phyloP scores from a whole-genome alignment of 2,797 vertebrate genomes.

The Lutjanus campechanus region DNA sequence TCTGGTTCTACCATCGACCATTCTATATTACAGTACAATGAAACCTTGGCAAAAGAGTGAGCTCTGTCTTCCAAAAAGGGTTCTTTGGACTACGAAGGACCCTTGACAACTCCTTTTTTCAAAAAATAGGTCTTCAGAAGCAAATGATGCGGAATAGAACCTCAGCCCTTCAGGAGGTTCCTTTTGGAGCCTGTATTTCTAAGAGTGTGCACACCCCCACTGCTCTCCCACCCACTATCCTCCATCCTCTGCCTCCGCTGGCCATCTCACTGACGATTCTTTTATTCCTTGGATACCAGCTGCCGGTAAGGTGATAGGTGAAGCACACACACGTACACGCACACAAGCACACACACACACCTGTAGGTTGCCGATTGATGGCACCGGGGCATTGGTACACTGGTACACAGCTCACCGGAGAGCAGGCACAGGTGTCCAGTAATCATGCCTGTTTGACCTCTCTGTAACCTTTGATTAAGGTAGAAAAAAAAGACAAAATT shows the following conservation, averaged over 20 bases:
- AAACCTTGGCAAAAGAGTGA: too few relatives aligned
- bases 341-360: constrained; percentile 23
- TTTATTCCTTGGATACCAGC: constrained; percentile 77
- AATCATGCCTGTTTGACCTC: constrained; percentile 72
- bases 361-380: constrained; percentile 38
- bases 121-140: too few relatives aligned
- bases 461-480: constrained; percentile 51
- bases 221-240: constrained; percentile 48
- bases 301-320: constrained; percentile 79
- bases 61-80: too few relatives aligned
- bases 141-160: too few relatives aligned
- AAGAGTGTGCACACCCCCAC: background rate
- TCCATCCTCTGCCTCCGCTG: constrained; percentile 41
- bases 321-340: constrained; percentile 16
- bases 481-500: constrained; percentile 32
- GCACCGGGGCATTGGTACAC: constrained; percentile 38
- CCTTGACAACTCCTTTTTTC: too few relatives aligned
- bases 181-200: too few relatives aligned
- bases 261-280: constrained; percentile 52
- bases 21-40: too few relatives aligned
- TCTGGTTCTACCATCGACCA: too few relatives aligned
- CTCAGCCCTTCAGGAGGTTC: too few relatives aligned
- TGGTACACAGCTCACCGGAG: constrained; percentile 37
- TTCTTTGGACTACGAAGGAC: too few relatives aligned
- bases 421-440: constrained; percentile 72